phyloP scores from a whole-genome alignment of 2,888 invertebrate species.

The Eilema caniola region DNA sequence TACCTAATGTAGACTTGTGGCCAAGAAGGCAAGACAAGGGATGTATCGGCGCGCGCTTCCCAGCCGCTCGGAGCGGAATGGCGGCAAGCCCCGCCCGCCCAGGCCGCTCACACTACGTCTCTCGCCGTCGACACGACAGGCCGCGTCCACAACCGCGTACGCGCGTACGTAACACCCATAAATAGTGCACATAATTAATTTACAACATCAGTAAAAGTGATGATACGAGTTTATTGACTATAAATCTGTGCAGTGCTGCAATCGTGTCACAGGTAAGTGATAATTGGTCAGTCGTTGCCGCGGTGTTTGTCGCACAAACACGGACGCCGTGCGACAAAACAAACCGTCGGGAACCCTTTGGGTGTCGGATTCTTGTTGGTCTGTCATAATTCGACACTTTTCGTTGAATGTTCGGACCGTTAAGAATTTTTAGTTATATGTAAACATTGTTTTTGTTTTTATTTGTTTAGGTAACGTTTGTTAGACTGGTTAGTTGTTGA shows the following conservation, averaged over 20 bases:
- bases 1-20: slow-evolving; percentile 50
- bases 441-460: slow-evolving; percentile 42
- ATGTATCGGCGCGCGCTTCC: slow-evolving; percentile 72
- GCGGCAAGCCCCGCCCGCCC: slow-evolving; percentile 76
- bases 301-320: slow-evolving; percentile 78
- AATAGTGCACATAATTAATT: slow-evolving; percentile 82
- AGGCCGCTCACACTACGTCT: slow-evolving; percentile 64
- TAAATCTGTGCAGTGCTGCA: slow-evolving; percentile 85
- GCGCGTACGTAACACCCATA: slow-evolving; percentile 60
- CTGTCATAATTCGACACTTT: slow-evolving; percentile 71
- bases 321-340: slow-evolving; percentile 61
- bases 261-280: slow-evolving; percentile 86
- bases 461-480: slow-evolving; percentile 29
- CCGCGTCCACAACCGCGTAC: slow-evolving; percentile 63
- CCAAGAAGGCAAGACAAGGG: slow-evolving; percentile 56
- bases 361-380: slow-evolving; percentile 60
- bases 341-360: slow-evolving; percentile 71
- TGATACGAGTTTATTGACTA: slow-evolving; percentile 85
- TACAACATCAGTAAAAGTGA: slow-evolving; percentile 85
- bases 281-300: slow-evolving; percentile 82
- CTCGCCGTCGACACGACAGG: slow-evolving; percentile 74
- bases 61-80: slow-evolving; percentile 48
- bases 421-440: slow-evolving; percentile 52
- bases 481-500: slow-evolving; percentile 19
- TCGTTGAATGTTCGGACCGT: slow-evolving; percentile 57